Base-by-base conservation (phyloP, 2,113 vertebrate species). In the Ahaetulla prasina region DNA sequence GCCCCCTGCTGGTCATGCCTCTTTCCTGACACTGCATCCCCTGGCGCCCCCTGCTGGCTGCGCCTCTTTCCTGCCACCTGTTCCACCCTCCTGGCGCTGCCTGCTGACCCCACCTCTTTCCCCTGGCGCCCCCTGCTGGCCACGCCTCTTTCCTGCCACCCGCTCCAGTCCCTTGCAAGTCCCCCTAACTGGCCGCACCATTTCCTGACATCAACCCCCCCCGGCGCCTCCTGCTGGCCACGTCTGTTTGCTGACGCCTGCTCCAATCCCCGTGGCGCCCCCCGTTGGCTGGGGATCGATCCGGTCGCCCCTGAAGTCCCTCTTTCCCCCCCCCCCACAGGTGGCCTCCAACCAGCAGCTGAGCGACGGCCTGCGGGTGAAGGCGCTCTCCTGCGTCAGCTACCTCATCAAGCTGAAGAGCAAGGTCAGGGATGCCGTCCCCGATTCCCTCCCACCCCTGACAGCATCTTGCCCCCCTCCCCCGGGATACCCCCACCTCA, bases 391-490 rank as follows among this genome's bases (percentile, higher is more conserved):
- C 54, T 98, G 98, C 90, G 96, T 99, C 85, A 96, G 96, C 86
- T 98, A 98, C 93, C 98, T 99, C 92, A 97, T 99, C 93, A 98
- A 98, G 95, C 95, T 99, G 85, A 99, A 98, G 94, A 98, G 98
- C 96, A 99, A 97, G 96, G 97, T 98, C 43, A 94, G 45, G 7
- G 23, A 23, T 53, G 25, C 45, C 6, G 50, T 16, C 3, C 9
- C 27, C 2, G 23, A 27, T 3, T 57, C 23, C 30, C 30, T 8
- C 43, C 9, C 53, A 5, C 6, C 25, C 4, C 52, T 16, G 0
- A 0, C 0, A 12, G 6, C 27, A 1, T 27, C 20, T 7, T 5
- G 22, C 84, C 12, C n/a, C 10, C 2, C 60, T 4, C 60, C 27
- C 27, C 27, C 0, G n/a, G n/a, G n/a, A n/a, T n/a, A n/a, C 60